Conservation (phyloP, 2,888 invertebrate species). For the Cryptocheilus praepositus region DNA sequence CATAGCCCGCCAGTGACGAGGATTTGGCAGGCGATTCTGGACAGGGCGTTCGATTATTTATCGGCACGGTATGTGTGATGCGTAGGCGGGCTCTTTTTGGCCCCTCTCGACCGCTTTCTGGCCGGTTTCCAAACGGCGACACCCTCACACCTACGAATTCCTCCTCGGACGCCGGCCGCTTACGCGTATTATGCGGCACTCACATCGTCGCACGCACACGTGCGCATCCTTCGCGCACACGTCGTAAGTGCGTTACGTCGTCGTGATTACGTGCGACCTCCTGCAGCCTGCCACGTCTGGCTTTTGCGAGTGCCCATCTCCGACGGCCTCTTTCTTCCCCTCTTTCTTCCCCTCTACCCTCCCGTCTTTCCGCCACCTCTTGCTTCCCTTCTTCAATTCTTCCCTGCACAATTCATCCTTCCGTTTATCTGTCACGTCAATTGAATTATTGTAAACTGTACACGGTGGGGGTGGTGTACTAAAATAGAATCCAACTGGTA, state of each 20-base stretch:
- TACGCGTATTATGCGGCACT: slow-evolving; percentile 25
- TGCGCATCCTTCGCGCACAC: slow-evolving; percentile 10
- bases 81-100: slow-evolving; percentile 62
- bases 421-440: no score
- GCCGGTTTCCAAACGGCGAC: slow-evolving; percentile 69
- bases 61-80: slow-evolving; percentile 72
- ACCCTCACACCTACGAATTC: slow-evolving; percentile 68
- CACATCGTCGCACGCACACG: slow-evolving; percentile 17
- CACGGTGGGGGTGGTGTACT: no score
- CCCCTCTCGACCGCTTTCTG: slow-evolving; percentile 52
- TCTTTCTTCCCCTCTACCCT: not conserved
- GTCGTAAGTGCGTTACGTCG: slow-evolving; percentile 43
- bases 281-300: slow-evolving; percentile 1
- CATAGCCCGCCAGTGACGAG: slow-evolving; percentile 15
- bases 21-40: slow-evolving; percentile 50
- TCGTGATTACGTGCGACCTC: slow-evolving; percentile 45
- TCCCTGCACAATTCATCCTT: no score
- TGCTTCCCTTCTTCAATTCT: no score
- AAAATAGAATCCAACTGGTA: no score
- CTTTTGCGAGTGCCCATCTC: no score
- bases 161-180: slow-evolving; percentile 49
- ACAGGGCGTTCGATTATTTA: slow-evolving; percentile 70
- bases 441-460: no score
- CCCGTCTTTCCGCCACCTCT: slow-evolving; percentile 5
- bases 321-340: slow-evolving; percentile 15